These are phyloP conservation scores for Brachypteracias leptosomus DNA, from an alignment of 2,113 vertebrate genomes.

Conservation along the genomic window DNA sequence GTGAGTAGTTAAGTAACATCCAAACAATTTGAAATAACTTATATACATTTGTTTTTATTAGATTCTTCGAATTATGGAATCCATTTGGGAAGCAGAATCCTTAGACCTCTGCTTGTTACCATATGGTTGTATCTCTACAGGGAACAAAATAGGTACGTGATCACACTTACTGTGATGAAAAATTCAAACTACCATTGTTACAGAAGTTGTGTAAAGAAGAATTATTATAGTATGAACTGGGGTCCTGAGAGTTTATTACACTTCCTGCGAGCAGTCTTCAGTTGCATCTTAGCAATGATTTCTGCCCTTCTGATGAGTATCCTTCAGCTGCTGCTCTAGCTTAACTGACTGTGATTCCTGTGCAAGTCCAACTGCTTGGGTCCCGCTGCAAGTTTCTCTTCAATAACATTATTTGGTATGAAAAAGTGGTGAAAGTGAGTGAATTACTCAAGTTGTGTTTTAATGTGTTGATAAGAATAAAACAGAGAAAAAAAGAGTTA, in stretches of 20 bases:
- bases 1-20: not conserved
- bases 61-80: constrained; percentile 98
- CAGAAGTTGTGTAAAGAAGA: not conserved
- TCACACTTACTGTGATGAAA: not conserved
- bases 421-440: not conserved
- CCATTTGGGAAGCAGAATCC: constrained; percentile 96
- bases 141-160: constrained; percentile 91
- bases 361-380: not conserved
- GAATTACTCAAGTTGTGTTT: not conserved
- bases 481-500: not conserved
- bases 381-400: not conserved
- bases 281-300: not conserved
- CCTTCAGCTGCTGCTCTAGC: not conserved
- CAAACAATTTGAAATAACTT: not conserved
- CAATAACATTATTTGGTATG: not conserved
- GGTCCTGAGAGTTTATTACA: not conserved
- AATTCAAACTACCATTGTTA: not conserved
- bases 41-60: constrained; percentile 50
- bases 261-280: not conserved
- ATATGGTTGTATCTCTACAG: constrained; percentile 97
- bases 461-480: not conserved
- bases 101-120: constrained; percentile 93
- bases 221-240: not conserved
- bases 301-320: not conserved
- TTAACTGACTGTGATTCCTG: not conserved